A percentile compares a stretch with the other conserved stretches of the same genome.
These are phyloP conservation scores for Balearica regulorum DNA, from an alignment of 2,797 vertebrate species.

Conservation along the genomic window DNA sequence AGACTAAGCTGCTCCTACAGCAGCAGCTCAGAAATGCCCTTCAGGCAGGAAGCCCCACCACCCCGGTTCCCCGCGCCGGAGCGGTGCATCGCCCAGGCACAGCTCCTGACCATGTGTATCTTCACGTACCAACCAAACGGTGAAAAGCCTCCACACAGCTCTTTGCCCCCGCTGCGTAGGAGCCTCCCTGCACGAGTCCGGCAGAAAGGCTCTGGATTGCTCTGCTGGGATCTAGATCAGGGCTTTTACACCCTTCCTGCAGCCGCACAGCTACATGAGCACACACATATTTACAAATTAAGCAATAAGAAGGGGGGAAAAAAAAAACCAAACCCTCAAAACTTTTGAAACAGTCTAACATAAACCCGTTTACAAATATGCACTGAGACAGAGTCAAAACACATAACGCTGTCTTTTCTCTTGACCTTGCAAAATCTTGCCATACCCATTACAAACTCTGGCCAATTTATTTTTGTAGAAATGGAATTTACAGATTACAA, in stretches of 20 bases:
- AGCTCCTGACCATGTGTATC: accelerated
- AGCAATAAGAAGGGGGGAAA: not conserved
- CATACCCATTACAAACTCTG: not conserved
- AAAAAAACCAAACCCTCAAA: not conserved
- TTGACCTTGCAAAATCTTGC: conserved; percentile 49
- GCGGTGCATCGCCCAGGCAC: not conserved
- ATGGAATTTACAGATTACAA: conserved; percentile 60
- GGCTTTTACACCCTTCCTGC: not conserved
- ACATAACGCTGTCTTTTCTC: not conserved
- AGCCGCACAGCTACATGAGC: not conserved
- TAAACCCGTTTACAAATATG: not conserved
- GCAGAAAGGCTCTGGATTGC: not conserved
- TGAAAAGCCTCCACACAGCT: accelerated
- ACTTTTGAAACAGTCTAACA: not conserved
- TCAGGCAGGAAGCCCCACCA: accelerated
- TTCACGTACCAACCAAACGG: not conserved
- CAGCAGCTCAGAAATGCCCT: not conserved
- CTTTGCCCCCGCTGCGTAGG: not conserved
- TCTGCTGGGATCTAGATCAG: not conserved
- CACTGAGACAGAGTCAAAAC: conserved; percentile 24
- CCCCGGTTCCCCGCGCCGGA: not conserved
- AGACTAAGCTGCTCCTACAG: not conserved
- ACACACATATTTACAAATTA: not conserved
- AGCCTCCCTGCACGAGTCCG: not conserved
- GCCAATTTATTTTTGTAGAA: conserved; percentile 37